Percentiles rank a stretch among this genome's conserved stretches.
Evolutionary conservation across 64 coral and sea anemone species (phyloP).

Genomic region (Actinia equina): DNA sequence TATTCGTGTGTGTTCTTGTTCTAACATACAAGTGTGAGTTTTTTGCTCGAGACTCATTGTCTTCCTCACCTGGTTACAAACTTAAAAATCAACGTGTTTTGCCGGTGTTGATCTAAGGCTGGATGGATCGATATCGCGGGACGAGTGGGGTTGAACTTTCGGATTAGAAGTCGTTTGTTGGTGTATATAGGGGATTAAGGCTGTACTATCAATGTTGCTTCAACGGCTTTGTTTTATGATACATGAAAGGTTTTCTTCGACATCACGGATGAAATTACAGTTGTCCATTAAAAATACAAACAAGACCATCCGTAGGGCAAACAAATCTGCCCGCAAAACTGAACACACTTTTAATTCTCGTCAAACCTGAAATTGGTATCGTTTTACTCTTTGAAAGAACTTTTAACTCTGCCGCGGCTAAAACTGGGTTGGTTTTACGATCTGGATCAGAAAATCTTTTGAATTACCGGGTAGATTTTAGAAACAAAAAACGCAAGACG

Average conservation of each 20-base stretch:
- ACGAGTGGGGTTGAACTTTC: background rate
- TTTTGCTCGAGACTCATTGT: background rate
- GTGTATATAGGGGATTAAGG: constrained; percentile 9
- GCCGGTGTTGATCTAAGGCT: constrained; percentile 8
- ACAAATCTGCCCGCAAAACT: constrained; percentile 31
- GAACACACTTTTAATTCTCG: constrained; percentile 14
- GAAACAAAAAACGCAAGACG: background rate
- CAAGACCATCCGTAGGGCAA: constrained; percentile 21
- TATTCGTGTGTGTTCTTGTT: background rate
- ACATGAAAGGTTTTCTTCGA: constrained; percentile 1
- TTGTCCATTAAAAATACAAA: constrained; percentile 35
- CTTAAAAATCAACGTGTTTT: background rate
- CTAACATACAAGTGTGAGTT: background rate
- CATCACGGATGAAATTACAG: constrained; percentile 26
- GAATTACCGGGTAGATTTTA: background rate
- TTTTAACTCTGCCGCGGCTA: background rate
- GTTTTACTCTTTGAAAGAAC: constrained; percentile 11
- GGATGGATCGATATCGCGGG: background rate
- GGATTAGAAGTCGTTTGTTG: constrained; percentile 26
- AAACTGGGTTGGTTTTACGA: background rate
- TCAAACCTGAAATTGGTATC: background rate
- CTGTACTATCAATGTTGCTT: constrained; percentile 2
- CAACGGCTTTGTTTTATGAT: constrained; percentile 15
- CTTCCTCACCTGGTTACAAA: constrained; percentile 6
- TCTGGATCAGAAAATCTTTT: background rate